Evolutionary conservation across 2,113 vertebrate species (phyloP).

Genomic region (Mugil cephalus): DNA sequence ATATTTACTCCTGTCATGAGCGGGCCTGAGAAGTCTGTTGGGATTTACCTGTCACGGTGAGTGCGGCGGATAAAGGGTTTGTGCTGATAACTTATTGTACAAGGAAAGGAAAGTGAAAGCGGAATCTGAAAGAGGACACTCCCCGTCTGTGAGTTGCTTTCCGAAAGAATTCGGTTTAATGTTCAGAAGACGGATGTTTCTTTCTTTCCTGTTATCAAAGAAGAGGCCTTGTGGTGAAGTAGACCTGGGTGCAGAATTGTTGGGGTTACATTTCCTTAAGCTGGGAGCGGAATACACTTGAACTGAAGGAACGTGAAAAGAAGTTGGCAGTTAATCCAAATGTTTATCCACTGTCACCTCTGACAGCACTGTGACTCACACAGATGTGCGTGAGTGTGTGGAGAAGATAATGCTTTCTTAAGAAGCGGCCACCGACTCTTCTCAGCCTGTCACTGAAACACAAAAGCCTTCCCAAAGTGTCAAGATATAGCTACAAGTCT

Average conservation of each 20-base stretch:
- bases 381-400: slow-evolving; percentile 1
- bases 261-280: slow-evolving; percentile 12
- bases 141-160: too few species aligned
- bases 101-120: background rate
- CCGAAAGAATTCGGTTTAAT: too few species aligned
- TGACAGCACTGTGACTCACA: slow-evolving; percentile 49
- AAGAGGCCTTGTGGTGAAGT: background rate
- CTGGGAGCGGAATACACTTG: background rate
- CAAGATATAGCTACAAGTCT: slow-evolving; percentile 19
- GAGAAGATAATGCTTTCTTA: slow-evolving; percentile 40
- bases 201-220: too few species aligned
- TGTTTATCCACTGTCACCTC: slow-evolving; percentile 66
- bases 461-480: slow-evolving; percentile 57
- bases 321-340: slow-evolving; percentile 51
- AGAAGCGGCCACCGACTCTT: slow-evolving; percentile 37
- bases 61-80: background rate
- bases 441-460: slow-evolving; percentile 37
- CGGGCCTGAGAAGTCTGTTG: background rate
- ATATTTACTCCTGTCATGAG: background rate
- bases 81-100: background rate
- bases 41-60: background rate
- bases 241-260: background rate
- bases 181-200: too few species aligned
- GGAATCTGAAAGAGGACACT: too few species aligned
- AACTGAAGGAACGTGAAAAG: slow-evolving; percentile 29